Evolutionary conservation across 2,888 invertebrate species (phyloP).

Genomic region (Amphipoea oculea): DNA sequence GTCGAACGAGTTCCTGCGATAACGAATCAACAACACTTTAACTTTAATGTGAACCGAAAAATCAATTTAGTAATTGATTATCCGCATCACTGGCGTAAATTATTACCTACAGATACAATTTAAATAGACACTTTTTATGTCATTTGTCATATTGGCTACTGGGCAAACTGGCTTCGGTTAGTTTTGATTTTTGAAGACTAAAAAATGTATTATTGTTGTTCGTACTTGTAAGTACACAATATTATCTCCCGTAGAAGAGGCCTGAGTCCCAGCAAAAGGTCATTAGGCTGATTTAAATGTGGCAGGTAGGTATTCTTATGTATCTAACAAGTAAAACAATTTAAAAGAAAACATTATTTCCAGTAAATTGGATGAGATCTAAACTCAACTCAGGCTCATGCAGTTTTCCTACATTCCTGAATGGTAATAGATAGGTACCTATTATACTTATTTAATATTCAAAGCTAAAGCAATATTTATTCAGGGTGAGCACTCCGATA

Average conservation of each 20-base stretch:
- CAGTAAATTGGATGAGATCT: neutral
- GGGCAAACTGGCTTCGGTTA: slow-evolving; percentile 13
- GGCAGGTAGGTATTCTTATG: neutral
- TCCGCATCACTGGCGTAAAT: slow-evolving; percentile 24
- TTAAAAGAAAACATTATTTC: neutral
- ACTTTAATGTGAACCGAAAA: slow-evolving; percentile 40
- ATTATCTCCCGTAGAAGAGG: neutral
- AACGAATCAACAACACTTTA: slow-evolving; percentile 20
- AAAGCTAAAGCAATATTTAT: slow-evolving; percentile 31
- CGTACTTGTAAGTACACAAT: neutral
- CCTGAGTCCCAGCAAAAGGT: neutral
- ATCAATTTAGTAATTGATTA: slow-evolving; percentile 60
- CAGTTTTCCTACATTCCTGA: slow-evolving; percentile 37
- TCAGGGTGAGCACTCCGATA: slow-evolving; percentile 22
- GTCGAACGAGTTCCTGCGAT: slow-evolving; percentile 44
- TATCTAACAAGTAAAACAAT: no score
- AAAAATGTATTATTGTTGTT: neutral
- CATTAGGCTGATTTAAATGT: neutral
- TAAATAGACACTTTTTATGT: slow-evolving; percentile 43
- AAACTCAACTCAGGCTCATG: neutral
- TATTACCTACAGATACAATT: slow-evolving; percentile 19
- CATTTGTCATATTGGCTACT: slow-evolving; percentile 18
- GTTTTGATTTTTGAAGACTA: neutral
- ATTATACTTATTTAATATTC: slow-evolving; percentile 41
- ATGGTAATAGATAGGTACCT: slow-evolving; percentile 11